These are phyloP conservation scores for Ormyrus labotus DNA, from an alignment of 2,888 invertebrate species.

Conservation along the genomic window DNA sequence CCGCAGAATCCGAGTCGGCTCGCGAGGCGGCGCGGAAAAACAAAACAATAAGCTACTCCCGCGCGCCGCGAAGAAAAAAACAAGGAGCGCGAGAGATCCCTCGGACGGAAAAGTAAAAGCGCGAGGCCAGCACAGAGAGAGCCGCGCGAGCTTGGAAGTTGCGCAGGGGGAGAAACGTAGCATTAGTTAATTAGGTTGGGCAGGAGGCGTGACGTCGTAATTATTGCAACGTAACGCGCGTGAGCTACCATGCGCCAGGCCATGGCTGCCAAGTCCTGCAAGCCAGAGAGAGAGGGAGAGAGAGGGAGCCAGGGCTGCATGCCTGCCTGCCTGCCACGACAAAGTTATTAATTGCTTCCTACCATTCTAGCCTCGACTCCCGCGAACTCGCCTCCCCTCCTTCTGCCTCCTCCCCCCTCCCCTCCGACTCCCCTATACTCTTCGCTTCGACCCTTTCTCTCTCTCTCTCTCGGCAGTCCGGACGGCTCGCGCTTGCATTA, in stretches of 20 bases:
- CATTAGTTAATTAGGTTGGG: conserved; percentile 73
- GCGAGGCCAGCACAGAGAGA: neutral
- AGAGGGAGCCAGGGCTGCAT: neutral
- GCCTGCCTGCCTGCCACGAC: conserved; percentile 65
- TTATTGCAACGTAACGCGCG: conserved; percentile 70
- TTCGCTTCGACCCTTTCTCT: conserved; percentile 3
- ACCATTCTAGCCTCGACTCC: conserved; percentile 67
- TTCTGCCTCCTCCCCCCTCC: conserved; percentile 51
- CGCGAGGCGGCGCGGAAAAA: neutral
- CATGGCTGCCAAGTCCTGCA: conserved; percentile 58
- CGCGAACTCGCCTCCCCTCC: conserved; percentile 60
- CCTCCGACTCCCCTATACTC: conserved; percentile 1
- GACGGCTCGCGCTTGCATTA: neutral
- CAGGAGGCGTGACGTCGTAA: conserved; percentile 74
- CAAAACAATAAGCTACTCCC: neutral
- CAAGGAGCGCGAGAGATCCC: neutral
- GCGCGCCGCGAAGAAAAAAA: neutral
- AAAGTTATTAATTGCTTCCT: conserved; percentile 75
- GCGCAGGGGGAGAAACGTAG: conserved; percentile 47
- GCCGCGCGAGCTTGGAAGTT: too few relatives aligned
- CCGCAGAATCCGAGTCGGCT: neutral
- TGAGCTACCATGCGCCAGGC: conserved; percentile 51
- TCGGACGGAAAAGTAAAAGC: conserved; percentile 16
- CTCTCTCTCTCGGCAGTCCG: neutral
- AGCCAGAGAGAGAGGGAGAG: conserved; percentile 53